phyloP scores from a whole-genome alignment of 2,113 vertebrate genomes.

The Camelus bactrianus region DNA sequence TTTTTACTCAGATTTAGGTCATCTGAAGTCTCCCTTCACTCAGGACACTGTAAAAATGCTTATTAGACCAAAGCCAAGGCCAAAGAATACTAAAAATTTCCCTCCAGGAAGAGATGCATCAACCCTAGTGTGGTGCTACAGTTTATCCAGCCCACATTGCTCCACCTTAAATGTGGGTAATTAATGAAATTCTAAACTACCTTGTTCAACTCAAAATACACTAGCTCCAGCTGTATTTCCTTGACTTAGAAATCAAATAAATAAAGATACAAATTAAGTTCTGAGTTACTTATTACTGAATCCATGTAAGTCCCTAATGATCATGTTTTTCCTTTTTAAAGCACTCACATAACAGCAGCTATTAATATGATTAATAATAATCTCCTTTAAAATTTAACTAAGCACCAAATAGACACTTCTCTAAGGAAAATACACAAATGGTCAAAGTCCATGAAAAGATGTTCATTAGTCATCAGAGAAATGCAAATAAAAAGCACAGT shows the following conservation, averaged over 20 bases:
- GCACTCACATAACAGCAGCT: slow-evolving; percentile 5
- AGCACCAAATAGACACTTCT: background rate
- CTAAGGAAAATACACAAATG: slow-evolving; percentile 56
- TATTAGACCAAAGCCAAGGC: background rate
- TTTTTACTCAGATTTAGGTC: slow-evolving; percentile 56
- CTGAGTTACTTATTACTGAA: slow-evolving; percentile 46
- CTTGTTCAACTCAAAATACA: slow-evolving; percentile 15
- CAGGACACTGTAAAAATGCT: slow-evolving; percentile 41
- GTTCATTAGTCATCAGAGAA: slow-evolving; percentile 20
- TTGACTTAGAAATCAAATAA: slow-evolving; percentile 55
- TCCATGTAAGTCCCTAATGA: slow-evolving; percentile 1
- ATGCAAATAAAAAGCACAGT: slow-evolving; percentile 26
- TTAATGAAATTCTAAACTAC: slow-evolving; percentile 15
- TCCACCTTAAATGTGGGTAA: slow-evolving; percentile 38
- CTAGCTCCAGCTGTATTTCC: slow-evolving; percentile 19
- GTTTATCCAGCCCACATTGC: background rate
- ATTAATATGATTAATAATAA: slow-evolving; percentile 43
- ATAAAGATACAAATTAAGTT: slow-evolving; percentile 56
- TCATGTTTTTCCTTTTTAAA: background rate
- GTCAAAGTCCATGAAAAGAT: slow-evolving; percentile 33
- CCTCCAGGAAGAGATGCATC: background rate
- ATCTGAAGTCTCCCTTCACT: slow-evolving; percentile 15
- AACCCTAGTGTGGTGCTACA: background rate
- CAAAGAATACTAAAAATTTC: slow-evolving; percentile 20
- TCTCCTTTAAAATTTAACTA: slow-evolving; percentile 50